phyloP scores from a whole-genome alignment of 2,888 invertebrate genomes.

The Eustalomyia histrio region DNA sequence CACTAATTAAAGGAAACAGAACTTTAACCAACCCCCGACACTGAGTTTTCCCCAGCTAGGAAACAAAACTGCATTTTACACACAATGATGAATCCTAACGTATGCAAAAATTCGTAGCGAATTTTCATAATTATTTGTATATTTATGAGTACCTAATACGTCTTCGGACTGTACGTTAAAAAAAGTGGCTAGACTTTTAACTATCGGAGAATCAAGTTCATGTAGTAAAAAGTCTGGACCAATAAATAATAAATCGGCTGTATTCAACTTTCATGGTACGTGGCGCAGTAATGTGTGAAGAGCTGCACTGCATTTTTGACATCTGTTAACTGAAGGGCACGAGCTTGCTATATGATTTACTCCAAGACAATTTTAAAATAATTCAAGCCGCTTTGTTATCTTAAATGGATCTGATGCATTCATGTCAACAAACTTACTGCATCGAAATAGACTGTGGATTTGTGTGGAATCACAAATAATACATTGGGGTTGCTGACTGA shows the following conservation, averaged over 20 bases:
- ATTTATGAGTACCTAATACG: no score
- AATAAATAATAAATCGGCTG: no score
- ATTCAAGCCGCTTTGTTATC: background rate
- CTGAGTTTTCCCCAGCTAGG: no score
- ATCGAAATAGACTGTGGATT: slow-evolving; percentile 20
- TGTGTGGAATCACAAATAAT: slow-evolving; percentile 2
- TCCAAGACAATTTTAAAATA: slow-evolving; percentile 22
- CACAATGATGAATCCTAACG: slow-evolving; percentile 15
- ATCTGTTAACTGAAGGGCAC: slow-evolving; percentile 12
- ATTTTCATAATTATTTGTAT: no score
- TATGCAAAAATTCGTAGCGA: slow-evolving; percentile 24
- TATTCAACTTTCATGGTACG: no score
- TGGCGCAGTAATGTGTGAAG: slow-evolving; percentile 33
- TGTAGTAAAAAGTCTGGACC: slow-evolving; percentile 4
- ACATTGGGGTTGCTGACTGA: slow-evolving; percentile 8
- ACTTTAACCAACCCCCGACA: no score
- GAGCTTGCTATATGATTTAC: slow-evolving; percentile 21
- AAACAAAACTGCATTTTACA: no score
- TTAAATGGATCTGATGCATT: slow-evolving; percentile 6
- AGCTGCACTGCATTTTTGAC: no score
- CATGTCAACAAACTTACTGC: slow-evolving; percentile 22
- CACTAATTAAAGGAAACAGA: no score
- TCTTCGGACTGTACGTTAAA: no score
- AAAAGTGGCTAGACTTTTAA: background rate
- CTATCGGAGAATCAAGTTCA: no score